Percentiles rank a stretch among this genome's conserved stretches.
phyloP scores from a whole-genome alignment of 2,113 vertebrate genomes.

The Hymenochirus boettgeri region DNA sequence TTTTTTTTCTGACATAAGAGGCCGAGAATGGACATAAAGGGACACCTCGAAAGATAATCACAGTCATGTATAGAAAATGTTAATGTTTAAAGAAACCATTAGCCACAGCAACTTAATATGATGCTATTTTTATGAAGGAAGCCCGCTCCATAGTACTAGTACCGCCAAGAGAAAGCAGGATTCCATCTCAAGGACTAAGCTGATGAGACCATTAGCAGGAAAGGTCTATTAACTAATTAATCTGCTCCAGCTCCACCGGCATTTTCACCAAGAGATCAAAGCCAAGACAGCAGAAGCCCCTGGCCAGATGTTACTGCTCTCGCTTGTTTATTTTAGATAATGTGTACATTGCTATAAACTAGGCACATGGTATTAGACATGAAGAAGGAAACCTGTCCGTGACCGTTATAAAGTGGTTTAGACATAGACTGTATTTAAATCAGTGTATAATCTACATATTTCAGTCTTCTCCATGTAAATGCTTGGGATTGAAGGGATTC shows the following conservation, averaged over 20 bases:
- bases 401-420: conserved; percentile 41
- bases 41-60: conserved; percentile 14
- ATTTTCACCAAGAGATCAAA: conserved; percentile 68
- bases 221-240: conserved; percentile 56
- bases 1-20: conserved; percentile 32
- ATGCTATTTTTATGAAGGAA: conserved; percentile 53
- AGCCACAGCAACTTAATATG: conserved; percentile 67
- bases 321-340: conserved; percentile 68
- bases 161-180: conserved; percentile 45
- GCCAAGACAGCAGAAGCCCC: conserved; percentile 51
- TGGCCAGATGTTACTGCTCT: conserved; percentile 64
- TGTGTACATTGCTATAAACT: conserved; percentile 46
- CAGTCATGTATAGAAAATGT: conserved; percentile 44
- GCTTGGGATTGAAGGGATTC: no score
- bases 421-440: conserved; percentile 19
- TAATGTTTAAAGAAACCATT: conserved; percentile 57
- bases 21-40: conserved; percentile 33
- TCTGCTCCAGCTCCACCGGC: conserved; percentile 58
- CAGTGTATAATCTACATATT: conserved; percentile 7
- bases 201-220: conserved; percentile 46
- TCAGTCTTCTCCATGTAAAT: neutral
- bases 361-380: conserved; percentile 49
- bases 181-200: conserved; percentile 40
- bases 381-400: conserved; percentile 50
- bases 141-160: conserved; percentile 38